Evolutionary conservation across 2,797 vertebrate genomes (phyloP), one percentile per base, ranked within the genome.

Genomic region (Capromys pilorides): DNA sequence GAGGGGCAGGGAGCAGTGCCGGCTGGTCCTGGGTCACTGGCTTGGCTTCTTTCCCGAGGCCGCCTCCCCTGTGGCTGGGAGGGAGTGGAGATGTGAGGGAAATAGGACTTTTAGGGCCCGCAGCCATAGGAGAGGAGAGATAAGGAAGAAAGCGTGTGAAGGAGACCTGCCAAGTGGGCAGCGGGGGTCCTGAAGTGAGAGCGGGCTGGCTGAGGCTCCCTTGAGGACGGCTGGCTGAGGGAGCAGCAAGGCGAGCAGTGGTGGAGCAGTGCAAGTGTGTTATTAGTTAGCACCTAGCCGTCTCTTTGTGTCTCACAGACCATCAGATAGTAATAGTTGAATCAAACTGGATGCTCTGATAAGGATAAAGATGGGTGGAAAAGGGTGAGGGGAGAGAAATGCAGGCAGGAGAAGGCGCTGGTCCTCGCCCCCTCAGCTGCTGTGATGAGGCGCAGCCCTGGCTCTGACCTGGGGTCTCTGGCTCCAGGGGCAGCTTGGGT

Each of bases 211-310:
- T 8, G 45, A 45, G 45, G 45, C 45, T 45, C 45, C 45, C 45
- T 71, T 94, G 87, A 85, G 75, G 62, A 79, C 6, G 5, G 59
- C 59, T 24, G 39, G 18, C 3, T 51, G 16, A 31, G n/a, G 45
- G 66, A 61, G 39, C n/a, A n/a, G 49, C 26, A 81, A 81, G 36
- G 39, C 26, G 39, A 77, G 39, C 41, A 26, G 31, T 41, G 31
- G 14, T 6, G 18, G 49, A 69, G 64, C 45, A 87, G 67, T 14
- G 4, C 54, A 57, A 19, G 51, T 10, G 54, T 94, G 39, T 67
- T 90, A 54, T 93, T 92, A 69, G 71, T 95, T 92, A 97, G 95
- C 96, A 97, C 95, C 96, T 66, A 28, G 49, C 69, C 88, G 62
- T 95, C 92, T 86, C 86, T 87, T 78, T 90, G 89, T 90, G 84